Percentiles rank a stretch among this genome's conserved stretches.
Conservation (phyloP, 2,888 invertebrate genomes). For the Polietes domitor region DNA sequence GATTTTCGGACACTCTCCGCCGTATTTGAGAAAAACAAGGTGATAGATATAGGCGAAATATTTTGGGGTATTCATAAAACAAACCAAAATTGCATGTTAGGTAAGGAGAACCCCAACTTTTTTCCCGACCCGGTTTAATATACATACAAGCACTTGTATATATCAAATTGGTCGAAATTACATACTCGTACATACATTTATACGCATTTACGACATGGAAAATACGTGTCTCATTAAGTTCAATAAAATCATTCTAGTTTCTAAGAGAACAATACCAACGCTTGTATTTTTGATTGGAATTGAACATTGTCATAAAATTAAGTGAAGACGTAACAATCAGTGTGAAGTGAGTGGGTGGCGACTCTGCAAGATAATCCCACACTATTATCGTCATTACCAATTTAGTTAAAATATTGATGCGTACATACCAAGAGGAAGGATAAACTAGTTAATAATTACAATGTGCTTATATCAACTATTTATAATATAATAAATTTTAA, state of each 20-base stretch:
- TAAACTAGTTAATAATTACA: too few relatives aligned
- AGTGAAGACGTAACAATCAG: background rate
- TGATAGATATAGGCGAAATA: too few relatives aligned
- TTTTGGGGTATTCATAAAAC: too few relatives aligned
- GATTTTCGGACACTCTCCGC: too few relatives aligned
- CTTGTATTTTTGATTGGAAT: background rate
- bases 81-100: too few relatives aligned
- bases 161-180: background rate
- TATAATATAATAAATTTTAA: too few relatives aligned
- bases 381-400: background rate
- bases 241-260: background rate
- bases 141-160: background rate
- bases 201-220: background rate
- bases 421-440: too few relatives aligned
- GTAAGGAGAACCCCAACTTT: too few relatives aligned
- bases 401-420: too few relatives aligned
- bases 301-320: background rate
- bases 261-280: background rate
- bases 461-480: too few relatives aligned
- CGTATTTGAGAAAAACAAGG: too few relatives aligned
- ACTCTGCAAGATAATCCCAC: background rate
- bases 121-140: too few relatives aligned
- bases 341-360: background rate
- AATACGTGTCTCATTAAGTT: constrained; percentile 17
- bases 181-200: background rate